These are phyloP conservation scores for Macquaria australasica DNA, from an alignment of 2,113 vertebrate species.

Conservation along the genomic window DNA sequence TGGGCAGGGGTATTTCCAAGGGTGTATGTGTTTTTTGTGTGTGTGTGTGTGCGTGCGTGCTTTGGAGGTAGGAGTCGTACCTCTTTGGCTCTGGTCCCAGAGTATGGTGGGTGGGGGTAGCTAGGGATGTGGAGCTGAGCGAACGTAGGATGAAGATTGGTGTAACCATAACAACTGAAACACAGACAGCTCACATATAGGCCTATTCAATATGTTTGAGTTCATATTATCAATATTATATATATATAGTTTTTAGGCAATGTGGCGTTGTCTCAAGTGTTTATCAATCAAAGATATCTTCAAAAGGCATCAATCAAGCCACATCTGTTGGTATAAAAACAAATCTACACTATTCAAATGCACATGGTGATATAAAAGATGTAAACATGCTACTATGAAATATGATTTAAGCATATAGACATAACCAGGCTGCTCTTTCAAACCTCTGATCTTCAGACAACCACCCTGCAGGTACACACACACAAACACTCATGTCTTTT, in stretches of 20 bases:
- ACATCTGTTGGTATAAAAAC: neutral
- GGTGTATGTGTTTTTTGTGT: conserved; percentile 9
- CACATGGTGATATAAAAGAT: neutral
- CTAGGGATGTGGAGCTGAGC: neutral
- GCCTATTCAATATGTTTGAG: neutral
- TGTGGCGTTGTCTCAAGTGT: neutral
- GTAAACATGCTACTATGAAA: neutral
- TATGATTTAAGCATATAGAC: conserved; percentile 3
- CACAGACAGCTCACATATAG: neutral
- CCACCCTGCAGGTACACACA: conserved; percentile 8
- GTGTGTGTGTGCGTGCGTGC: conserved; percentile 21
- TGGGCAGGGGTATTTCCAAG: conserved; percentile 15
- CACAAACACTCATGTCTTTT: neutral
- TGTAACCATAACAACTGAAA: conserved; percentile 38
- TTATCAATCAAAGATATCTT: neutral
- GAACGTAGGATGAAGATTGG: conserved; percentile 15
- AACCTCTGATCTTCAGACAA: conserved; percentile 13
- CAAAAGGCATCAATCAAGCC: neutral
- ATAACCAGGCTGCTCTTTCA: neutral
- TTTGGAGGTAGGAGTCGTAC: neutral
- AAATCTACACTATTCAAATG: neutral
- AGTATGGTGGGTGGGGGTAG: conserved; percentile 10
- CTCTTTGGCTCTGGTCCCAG: conserved; percentile 44
- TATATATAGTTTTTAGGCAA: neutral
- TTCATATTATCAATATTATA: neutral